Conservation (phyloP, 2,888 invertebrate species). For the Morinoia aosen region DNA sequence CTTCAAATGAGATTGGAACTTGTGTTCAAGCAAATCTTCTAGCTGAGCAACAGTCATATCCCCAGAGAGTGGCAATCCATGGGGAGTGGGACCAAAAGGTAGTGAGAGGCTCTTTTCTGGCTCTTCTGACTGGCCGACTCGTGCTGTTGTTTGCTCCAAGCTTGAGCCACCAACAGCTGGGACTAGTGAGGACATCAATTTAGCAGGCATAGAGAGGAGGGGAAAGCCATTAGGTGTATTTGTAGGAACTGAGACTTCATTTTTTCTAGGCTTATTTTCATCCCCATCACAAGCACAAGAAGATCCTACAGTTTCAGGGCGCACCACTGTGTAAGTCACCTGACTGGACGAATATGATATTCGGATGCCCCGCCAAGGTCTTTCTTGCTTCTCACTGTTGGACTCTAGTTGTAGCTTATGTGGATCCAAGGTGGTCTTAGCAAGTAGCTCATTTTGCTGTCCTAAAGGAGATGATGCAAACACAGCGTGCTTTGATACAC, state of each 20-base stretch:
- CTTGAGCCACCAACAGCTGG: neutral
- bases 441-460: neutral
- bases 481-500: neutral
- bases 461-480: neutral
- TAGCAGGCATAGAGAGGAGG: neutral
- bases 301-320: neutral
- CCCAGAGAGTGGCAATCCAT: neutral
- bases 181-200: neutral
- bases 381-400: conserved; percentile 17
- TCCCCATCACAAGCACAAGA: conserved; percentile 13
- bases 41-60: conserved; percentile 27
- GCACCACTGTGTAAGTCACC: conserved; percentile 8
- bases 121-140: neutral
- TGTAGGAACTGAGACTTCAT: neutral
- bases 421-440: neutral
- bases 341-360: conserved; percentile 22
- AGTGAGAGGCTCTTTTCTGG: neutral
- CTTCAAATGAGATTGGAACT: neutral
- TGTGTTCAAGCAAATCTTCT: conserved; percentile 12
- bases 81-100: neutral
- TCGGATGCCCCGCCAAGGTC: conserved; percentile 34
- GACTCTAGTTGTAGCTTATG: neutral
- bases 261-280: neutral
- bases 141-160: neutral
- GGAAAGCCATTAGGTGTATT: neutral